Conservation (phyloP, 2,113 vertebrate genomes). For the Australoheros scitulus region DNA sequence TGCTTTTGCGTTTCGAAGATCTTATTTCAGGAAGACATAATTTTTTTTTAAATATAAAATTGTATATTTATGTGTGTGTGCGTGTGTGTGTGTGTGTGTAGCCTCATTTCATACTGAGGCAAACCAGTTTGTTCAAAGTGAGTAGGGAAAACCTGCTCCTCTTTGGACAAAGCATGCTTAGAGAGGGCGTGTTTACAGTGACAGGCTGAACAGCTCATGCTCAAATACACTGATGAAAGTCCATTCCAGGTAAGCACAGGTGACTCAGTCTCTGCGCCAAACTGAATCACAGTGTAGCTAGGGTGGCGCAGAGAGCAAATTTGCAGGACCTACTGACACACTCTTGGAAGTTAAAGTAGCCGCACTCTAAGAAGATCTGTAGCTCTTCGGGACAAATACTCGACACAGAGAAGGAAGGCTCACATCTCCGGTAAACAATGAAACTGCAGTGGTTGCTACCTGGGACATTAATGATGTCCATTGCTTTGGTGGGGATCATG, state of each 20-base stretch:
- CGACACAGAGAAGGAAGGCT: background rate
- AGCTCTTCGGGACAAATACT: background rate
- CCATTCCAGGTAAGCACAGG: background rate
- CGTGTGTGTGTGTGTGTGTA: background rate
- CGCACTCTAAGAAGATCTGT: background rate
- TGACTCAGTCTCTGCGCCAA: background rate
- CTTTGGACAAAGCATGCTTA: background rate
- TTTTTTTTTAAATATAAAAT: too few relatives aligned
- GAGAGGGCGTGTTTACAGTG: slow-evolving; percentile 26
- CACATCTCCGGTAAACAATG: slow-evolving; percentile 35
- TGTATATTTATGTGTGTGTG: too few relatives aligned
- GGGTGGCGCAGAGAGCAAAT: background rate
- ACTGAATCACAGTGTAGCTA: background rate
- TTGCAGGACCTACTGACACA: background rate
- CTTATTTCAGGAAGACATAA: too few relatives aligned
- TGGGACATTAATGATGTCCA: background rate
- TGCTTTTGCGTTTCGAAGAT: too few relatives aligned
- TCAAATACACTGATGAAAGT: background rate
- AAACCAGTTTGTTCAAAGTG: background rate
- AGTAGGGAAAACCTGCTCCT: background rate
- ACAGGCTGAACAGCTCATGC: background rate
- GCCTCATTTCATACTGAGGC: background rate
- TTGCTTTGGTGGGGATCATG: slow-evolving; percentile 40
- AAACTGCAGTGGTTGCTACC: slow-evolving; percentile 29
- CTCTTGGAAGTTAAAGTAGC: background rate